Evolutionary conservation across 92 coral and sea anemone species (phyloP), one percentile per base, ranked within the genome.

Genomic region (Epizoanthus ramosus): DNA sequence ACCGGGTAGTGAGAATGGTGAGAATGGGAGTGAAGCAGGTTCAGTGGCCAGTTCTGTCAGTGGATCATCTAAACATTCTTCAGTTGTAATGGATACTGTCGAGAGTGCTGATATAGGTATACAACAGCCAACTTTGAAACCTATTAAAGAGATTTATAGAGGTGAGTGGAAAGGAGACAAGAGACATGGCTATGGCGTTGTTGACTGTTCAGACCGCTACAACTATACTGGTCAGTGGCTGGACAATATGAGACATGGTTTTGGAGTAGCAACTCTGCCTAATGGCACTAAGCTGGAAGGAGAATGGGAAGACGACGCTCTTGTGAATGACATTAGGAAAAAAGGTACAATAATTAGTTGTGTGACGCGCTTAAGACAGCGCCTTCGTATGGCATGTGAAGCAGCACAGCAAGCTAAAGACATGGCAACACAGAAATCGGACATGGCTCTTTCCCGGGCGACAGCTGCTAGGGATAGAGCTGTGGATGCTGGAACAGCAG

Each of bases 101-200:
- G 71, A 77, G 57, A 61, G 57, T 21, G 71, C 37, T 60, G 63
- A 41, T 43, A 39, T 39, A 21, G 52, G 71, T 39, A 45, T 77
- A 14, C 70, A 63, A 16, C 82, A 77, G 39, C 28, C n/a, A 37
- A 85, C 89, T 0, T 81, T 89, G 3, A 89, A 89, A 81, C 76
- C 66, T 33, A 85, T 93, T 50, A 83, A 88, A 43, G 98, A 93
- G 82, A 67, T 90, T 7, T 93, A 91, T 33, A 91, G 84, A 79
- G 98, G 98, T 3, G 98, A 93, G 12, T 93, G 98, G 98, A 93
- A 89, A 71, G 92, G 86, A 8, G 98, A 93, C 74, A 93, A 93
- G 64, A 88, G 98, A 2, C 98, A 93, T 82, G 98, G 98, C 1
- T 91, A 89, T 35, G 98, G 98, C n/a, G 54, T 91, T 39, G 72